Percentiles rank a stretch among this genome's conserved stretches.
Evolutionary conservation across 1,140 invertebrate genomes (phyloP).

Genomic region (Drosophila aff.): DNA sequence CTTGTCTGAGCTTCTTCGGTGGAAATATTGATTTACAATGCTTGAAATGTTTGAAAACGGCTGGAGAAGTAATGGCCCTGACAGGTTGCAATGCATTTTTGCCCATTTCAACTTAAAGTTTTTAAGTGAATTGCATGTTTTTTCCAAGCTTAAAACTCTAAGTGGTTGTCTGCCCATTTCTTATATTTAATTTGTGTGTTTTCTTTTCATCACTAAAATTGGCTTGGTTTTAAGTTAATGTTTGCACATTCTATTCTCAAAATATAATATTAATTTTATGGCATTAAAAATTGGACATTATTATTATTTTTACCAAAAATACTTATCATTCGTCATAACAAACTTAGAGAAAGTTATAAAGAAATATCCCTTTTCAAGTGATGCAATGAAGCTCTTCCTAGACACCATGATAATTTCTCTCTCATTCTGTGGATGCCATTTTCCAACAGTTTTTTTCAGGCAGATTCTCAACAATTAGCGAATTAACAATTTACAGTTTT

Average conservation of each 20-base stretch:
- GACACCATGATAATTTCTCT: background rate
- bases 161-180: background rate
- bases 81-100: constrained; percentile 22
- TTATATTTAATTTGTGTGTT: background rate
- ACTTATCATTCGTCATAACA: background rate
- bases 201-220: background rate
- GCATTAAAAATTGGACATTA: too few relatives aligned
- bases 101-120: background rate
- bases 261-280: background rate
- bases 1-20: constrained; percentile 23
- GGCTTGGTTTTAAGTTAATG: background rate
- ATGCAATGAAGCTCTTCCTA: constrained; percentile 5
- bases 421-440: background rate
- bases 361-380: background rate
- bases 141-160: background rate
- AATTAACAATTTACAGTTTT: constrained; percentile 70
- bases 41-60: constrained; percentile 31
- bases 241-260: too few relatives aligned
- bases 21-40: constrained; percentile 49
- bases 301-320: background rate
- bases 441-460: constrained; percentile 9
- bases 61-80: constrained; percentile 1
- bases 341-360: background rate
- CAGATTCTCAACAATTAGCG: constrained; percentile 54
- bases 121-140: constrained; percentile 19